phyloP scores from a whole-genome alignment of 2,113 vertebrate genomes.

The Hippocampus abdominalis region DNA sequence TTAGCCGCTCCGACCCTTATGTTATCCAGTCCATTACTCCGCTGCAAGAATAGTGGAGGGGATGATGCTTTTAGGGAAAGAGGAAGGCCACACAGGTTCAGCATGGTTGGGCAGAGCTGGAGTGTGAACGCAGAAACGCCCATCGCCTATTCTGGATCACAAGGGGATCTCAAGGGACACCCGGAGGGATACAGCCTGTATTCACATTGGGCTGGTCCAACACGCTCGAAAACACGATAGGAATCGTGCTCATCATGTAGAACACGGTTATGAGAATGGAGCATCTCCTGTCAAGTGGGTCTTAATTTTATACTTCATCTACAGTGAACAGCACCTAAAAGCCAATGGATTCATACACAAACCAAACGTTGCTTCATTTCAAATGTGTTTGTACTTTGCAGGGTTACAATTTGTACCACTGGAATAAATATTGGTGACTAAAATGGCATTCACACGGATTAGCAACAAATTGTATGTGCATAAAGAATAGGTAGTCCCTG shows the following conservation, averaged over 20 bases:
- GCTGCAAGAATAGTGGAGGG: constrained; percentile 48
- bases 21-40: constrained; percentile 70
- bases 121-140: constrained; percentile 70
- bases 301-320: neutral
- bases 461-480: neutral
- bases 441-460: neutral
- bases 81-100: constrained; percentile 61
- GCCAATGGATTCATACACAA: neutral
- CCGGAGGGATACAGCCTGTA: constrained; percentile 56
- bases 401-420: neutral
- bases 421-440: neutral
- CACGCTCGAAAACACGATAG: constrained; percentile 30
- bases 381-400: neutral
- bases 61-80: constrained; percentile 57
- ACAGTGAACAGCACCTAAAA: neutral
- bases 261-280: constrained; percentile 24
- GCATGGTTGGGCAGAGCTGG: constrained; percentile 76
- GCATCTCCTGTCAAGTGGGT: neutral
- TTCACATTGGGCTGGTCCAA: constrained; percentile 48
- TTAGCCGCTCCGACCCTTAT: constrained; percentile 71
- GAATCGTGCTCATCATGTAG: constrained; percentile 28
- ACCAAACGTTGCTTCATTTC: neutral
- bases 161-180: constrained; percentile 51
- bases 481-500: too few species aligned
- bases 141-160: constrained; percentile 68